These are phyloP conservation scores for Pitta sordida DNA, from an alignment of 2,113 vertebrate species.

Conservation along the genomic window DNA sequence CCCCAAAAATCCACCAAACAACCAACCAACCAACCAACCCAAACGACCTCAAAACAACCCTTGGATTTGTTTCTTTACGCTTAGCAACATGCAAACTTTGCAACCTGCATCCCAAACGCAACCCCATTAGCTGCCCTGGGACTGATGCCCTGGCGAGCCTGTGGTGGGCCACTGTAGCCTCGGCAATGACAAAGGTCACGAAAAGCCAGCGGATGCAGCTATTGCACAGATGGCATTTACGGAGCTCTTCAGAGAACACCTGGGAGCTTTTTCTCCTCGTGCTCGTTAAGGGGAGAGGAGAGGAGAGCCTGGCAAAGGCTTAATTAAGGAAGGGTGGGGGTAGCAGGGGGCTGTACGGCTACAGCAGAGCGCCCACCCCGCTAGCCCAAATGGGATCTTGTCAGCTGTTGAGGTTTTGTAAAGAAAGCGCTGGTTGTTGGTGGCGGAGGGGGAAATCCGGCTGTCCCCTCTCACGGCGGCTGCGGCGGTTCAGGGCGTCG, in stretches of 20 bases:
- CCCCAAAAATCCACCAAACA: too few species aligned
- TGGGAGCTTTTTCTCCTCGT: not conserved
- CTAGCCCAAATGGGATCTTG: fast-evolving
- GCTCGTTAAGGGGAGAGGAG: not conserved
- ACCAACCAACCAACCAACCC: too few species aligned
- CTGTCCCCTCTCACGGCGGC: not conserved
- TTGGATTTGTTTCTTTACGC: not conserved
- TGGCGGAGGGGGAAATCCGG: fast-evolving
- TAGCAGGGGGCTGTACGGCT: not conserved
- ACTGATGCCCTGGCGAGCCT: fast-evolving
- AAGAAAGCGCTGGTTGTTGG: fast-evolving
- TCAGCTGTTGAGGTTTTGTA: fast-evolving
- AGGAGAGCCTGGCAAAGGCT: not conserved
- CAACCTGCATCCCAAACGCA: not conserved
- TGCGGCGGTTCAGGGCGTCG: not conserved
- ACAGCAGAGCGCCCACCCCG: not conserved
- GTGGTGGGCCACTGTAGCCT: fast-evolving
- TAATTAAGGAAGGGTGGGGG: not conserved
- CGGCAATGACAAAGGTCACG: fast-evolving
- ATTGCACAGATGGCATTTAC: not conserved
- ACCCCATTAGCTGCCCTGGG: not conserved
- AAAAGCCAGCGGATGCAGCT: not conserved
- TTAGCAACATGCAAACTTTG: not conserved
- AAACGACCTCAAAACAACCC: too few species aligned
- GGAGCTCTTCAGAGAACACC: fast-evolving